Percentiles rank a stretch among this genome's conserved stretches.
These are phyloP conservation scores for Gastrophryne carolinensis DNA, from an alignment of 2,797 vertebrate species.

Conservation along the genomic window DNA sequence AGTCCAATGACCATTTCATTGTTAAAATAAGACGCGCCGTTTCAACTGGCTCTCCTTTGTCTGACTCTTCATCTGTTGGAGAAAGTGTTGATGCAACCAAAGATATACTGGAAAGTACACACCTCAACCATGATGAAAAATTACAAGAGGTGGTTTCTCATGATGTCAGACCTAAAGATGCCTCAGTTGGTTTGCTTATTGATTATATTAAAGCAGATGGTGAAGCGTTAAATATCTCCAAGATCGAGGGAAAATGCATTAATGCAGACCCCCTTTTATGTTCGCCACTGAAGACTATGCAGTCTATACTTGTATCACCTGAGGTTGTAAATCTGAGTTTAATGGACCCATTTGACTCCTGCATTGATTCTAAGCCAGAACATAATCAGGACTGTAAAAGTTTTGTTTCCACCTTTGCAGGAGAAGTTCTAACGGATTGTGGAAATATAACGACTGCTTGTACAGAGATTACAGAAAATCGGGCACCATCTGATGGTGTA, in stretches of 20 bases:
- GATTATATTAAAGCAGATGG: not conserved
- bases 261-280: not conserved
- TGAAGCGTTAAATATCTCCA: not conserved
- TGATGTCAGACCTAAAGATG: not conserved
- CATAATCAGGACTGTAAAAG: not conserved
- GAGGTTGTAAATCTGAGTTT: not conserved
- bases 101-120: not conserved
- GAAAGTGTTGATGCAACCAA: not conserved
- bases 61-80: constrained; percentile 34
- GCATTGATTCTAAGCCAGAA: too few species aligned
- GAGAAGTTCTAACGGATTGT: constrained; percentile 5
- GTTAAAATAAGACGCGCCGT: constrained; percentile 86
- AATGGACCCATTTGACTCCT: not conserved
- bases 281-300: not conserved
- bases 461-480: not conserved
- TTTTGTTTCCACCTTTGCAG: not conserved
- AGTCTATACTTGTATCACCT: not conserved
- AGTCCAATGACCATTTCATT: constrained; percentile 94
- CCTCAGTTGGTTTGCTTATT: not conserved
- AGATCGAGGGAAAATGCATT: not conserved
- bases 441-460: not conserved
- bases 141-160: not conserved
- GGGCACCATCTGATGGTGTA: too few species aligned
- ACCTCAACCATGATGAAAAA: constrained; percentile 7
- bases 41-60: constrained; percentile 56